Conservation (phyloP, 2,888 invertebrate genomes). For the Caenorhabditis sp. region DNA sequence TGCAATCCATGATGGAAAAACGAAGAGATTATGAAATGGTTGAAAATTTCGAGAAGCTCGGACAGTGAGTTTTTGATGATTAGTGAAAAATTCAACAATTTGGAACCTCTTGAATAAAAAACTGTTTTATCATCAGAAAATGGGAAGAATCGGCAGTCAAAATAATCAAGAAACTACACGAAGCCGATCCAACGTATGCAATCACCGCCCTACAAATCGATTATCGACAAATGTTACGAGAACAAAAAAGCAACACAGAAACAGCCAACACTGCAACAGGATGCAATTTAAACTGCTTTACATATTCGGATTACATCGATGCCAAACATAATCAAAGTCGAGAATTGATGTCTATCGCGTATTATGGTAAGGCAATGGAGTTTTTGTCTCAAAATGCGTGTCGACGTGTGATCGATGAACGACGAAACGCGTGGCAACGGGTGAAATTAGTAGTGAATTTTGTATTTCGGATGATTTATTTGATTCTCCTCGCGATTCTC, state of each 20-base stretch:
- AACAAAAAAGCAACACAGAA: background rate
- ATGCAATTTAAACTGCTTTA: background rate
- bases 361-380: constrained; percentile 20
- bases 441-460: background rate
- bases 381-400: constrained; percentile 7
- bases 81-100: too few relatives aligned
- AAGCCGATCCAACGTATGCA: background rate
- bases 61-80: constrained; percentile 15
- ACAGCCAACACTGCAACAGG: background rate
- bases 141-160: constrained; percentile 8
- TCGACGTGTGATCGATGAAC: background rate
- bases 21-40: background rate
- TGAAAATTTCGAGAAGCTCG: constrained; percentile 12
- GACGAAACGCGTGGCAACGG: background rate
- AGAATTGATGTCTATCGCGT: constrained; percentile 24
- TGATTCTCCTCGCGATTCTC: background rate
- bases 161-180: constrained; percentile 10
- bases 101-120: too few relatives aligned
- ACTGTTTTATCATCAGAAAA: background rate
- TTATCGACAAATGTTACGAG: background rate
- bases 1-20: constrained; percentile 12
- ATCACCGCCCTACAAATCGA: constrained; percentile 9
- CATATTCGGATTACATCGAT: constrained; percentile 11
- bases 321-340: constrained; percentile 5
- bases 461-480: background rate